Base-by-base conservation (phyloP, 2,888 invertebrate genomes). In the Dryomyza anilis region DNA sequence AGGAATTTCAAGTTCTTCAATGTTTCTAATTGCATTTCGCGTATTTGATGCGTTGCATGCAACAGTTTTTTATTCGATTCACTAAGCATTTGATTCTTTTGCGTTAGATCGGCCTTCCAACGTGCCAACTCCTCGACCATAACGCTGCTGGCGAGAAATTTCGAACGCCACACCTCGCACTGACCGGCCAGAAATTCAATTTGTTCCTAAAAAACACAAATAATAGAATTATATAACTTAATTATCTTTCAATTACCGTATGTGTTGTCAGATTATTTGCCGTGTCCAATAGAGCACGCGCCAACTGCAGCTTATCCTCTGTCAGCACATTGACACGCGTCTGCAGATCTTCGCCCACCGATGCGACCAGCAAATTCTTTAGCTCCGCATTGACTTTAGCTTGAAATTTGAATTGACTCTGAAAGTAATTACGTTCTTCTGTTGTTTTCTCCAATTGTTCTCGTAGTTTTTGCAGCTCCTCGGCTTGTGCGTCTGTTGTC, bases 161-260 rank as follows among this genome's bases (percentile, higher is more conserved):
- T 98, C 79, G 95, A 96, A 69, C 95, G 88, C 96, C 96, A 98
- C 57, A 97, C 95, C 85, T 98, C 96, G 79, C 95, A 95, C 78
- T 96, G 95, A 0, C 96, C 95, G 19, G 94, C 93, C 39, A 97
- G 84, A 87, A 93, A 93, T 80, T 98, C 97, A 3, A 95, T 92
- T 85, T 95, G 94, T 81, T 97, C 96, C 85, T 67, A 10, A 73
- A n/a, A 50, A 21, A 43, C 25, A 29, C n/a, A 21, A 16, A 25
- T 23, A 57, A 57, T 39, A n/a, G 12, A 46, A 46, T 30, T 33
- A 57, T 39, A 39, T 39, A 45, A 2, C 12, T n/a, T 45, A 16
- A 29, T 16, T 12, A 58, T 23, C 21, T 66, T 53, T 23, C 1
- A 12, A 8, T 62, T 79, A 86, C 87, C 78, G 94, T 93, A 83